Evolutionary conservation across 1,140 invertebrate genomes (phyloP), one percentile per base, ranked within the genome.

Genomic region (Sycophaga agraensis): DNA sequence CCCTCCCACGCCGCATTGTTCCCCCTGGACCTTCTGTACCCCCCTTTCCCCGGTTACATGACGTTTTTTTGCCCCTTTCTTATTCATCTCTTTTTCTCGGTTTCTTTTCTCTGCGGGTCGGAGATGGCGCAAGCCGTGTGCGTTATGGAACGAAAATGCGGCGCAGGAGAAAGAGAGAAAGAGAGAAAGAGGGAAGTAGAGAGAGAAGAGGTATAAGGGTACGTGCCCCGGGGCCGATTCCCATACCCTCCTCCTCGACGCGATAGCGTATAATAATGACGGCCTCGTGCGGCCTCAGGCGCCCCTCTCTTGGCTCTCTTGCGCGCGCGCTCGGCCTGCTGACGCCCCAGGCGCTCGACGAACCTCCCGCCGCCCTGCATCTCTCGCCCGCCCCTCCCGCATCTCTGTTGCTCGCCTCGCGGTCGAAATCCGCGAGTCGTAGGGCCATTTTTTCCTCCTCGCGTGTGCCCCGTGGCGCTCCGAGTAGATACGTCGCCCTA

Each of bases 241-340:
- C 59, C 59, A 61, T 61, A 61, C 50, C 50, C 59, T 63, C 58
- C 51, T 64, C 60, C 39, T 49, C 50, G 43, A n/a, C 59, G 59
- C 59, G 60, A 62, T 55, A 62, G 53, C 60, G 60, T 54, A 62
- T 56, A 62, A 62, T 62, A 62, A 62, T 62, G 60, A 62, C 53
- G 60, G 60, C 16, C 60, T 62, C 43, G 60, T 61, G 59, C 35
- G 34, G 45, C 59, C 59, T n/a, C 31, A 16, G 51, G 59, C 59
- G 6, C 9, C 22, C 22, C 9, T 12, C 35, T 19, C 24, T 43
- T 19, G 39, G 19, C 19, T 45, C 59, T 53, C 56, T 35, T 42
- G 50, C 42, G 1, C 16, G 24, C 37, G 11, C 34, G 37, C 31
- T n/a, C 39, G 4, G 8, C 39, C 28, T 24, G 31, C 7, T 24